Conservation (phyloP, 2,888 invertebrate species). For the Chrysina gloriosa region DNA sequence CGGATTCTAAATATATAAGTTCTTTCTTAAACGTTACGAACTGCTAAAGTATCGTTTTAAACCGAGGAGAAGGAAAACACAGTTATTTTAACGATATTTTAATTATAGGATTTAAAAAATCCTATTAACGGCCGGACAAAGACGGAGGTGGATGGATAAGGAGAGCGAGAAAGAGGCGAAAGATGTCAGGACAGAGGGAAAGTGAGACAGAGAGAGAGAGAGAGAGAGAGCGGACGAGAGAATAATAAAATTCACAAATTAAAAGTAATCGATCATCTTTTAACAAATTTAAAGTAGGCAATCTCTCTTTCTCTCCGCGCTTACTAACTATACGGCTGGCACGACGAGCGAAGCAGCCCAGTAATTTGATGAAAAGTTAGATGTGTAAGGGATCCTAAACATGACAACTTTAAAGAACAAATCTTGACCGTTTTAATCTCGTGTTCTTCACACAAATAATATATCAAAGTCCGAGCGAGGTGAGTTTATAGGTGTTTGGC, state of each 20-base stretch:
- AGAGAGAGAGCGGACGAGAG: not conserved
- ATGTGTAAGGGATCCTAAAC: constrained; percentile 72
- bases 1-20: constrained; percentile 4
- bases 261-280: constrained; percentile 48
- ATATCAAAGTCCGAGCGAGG: constrained; percentile 60
- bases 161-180: not conserved
- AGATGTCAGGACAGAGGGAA: not conserved
- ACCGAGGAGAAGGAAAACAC: constrained; percentile 13
- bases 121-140: constrained; percentile 35
- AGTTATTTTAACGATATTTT: constrained; percentile 43
- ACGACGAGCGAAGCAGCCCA: not conserved
- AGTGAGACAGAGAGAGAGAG: not conserved
- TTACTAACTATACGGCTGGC: not conserved
- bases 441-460: constrained; percentile 61
- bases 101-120: constrained; percentile 40
- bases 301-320: constrained; percentile 32
- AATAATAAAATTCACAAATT: constrained; percentile 42
- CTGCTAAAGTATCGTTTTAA: constrained; percentile 32
- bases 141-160: constrained; percentile 7
- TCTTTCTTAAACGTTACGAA: constrained; percentile 31
- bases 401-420: constrained; percentile 68
- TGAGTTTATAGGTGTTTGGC: constrained; percentile 59
- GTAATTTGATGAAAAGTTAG: constrained; percentile 52
- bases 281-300: constrained; percentile 46
- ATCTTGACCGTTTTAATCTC: constrained; percentile 59